These are phyloP conservation scores for Butorides virescens DNA, from an alignment of 2,113 vertebrate species.

Conservation along the genomic window DNA sequence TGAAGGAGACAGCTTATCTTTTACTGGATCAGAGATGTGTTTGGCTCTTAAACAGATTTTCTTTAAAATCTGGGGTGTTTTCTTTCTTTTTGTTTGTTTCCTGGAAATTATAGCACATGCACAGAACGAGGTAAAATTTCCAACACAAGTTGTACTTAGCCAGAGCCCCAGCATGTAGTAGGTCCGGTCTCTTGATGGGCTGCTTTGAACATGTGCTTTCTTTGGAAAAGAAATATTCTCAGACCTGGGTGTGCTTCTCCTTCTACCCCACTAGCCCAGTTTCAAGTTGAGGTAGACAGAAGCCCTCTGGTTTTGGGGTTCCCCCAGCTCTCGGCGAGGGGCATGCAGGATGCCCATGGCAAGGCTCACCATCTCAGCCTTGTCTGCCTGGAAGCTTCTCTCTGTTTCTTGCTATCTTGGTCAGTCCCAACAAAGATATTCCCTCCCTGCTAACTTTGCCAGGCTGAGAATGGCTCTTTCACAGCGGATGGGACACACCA, in stretches of 20 bases:
- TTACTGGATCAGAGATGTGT: not conserved
- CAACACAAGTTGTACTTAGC: not conserved
- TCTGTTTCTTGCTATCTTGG: not conserved
- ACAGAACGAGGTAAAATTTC: not conserved
- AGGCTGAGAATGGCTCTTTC: not conserved
- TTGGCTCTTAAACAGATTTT: constrained; percentile 28
- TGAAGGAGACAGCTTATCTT: constrained; percentile 32
- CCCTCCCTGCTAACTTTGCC: not conserved
- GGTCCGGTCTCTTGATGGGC: not conserved
- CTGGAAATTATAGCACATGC: not conserved
- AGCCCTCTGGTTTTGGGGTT: not conserved
- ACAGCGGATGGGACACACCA: not conserved
- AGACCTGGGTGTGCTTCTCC: not conserved
- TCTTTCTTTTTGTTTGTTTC: constrained; percentile 20
- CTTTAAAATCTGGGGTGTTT: not conserved
- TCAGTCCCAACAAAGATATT: not conserved
- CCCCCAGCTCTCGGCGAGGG: not conserved
- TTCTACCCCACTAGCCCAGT: not conserved
- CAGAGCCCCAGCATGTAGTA: not conserved
- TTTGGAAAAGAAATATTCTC: not conserved
- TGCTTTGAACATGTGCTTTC: constrained; percentile 1
- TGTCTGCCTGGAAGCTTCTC: not conserved
- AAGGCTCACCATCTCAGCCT: not conserved
- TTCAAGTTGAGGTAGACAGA: not conserved
- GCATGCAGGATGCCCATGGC: accelerated